Percentiles rank a stretch among this genome's conserved stretches.
phyloP scores from a whole-genome alignment of 2,113 vertebrate species.

The Reinhardtius hippoglossoides region DNA sequence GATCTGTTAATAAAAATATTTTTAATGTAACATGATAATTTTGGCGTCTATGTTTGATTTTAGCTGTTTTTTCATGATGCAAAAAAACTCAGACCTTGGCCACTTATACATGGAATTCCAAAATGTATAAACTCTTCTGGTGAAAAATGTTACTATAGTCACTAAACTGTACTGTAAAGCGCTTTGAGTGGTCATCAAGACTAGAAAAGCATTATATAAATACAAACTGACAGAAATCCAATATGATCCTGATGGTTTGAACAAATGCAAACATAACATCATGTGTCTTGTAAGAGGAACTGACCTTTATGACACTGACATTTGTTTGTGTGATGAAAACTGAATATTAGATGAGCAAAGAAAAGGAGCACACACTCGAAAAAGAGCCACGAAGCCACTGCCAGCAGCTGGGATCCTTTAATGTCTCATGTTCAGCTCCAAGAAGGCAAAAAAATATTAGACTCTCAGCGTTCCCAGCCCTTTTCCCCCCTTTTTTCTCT shows the following conservation, averaged over 20 bases:
- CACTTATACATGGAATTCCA: no score
- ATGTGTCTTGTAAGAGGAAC: constrained; percentile 8
- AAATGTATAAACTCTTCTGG: neutral
- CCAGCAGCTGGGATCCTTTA: constrained; percentile 59
- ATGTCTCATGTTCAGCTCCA: constrained; percentile 49
- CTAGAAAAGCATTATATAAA: no score
- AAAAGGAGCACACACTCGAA: constrained; percentile 12
- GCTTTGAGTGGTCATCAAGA: no score
- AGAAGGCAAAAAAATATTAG: constrained; percentile 52
- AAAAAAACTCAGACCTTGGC: no score
- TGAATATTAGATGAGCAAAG: constrained; percentile 37
- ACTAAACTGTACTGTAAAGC: neutral
- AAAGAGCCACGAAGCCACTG: constrained; percentile 32
- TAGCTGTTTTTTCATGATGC: no score
- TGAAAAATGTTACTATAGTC: neutral
- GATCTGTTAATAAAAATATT: no score
- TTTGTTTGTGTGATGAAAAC: constrained; percentile 23
- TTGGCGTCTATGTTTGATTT: no score
- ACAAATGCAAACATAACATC: constrained; percentile 13
- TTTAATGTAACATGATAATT: no score
- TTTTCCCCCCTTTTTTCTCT: constrained; percentile 25
- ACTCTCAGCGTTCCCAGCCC: constrained; percentile 46
- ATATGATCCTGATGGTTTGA: neutral
- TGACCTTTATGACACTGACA: constrained; percentile 15
- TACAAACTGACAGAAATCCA: neutral